These are phyloP conservation scores for Myrmecophaga tridactyla DNA, from an alignment of 2,113 vertebrate species.

Conservation along the genomic window DNA sequence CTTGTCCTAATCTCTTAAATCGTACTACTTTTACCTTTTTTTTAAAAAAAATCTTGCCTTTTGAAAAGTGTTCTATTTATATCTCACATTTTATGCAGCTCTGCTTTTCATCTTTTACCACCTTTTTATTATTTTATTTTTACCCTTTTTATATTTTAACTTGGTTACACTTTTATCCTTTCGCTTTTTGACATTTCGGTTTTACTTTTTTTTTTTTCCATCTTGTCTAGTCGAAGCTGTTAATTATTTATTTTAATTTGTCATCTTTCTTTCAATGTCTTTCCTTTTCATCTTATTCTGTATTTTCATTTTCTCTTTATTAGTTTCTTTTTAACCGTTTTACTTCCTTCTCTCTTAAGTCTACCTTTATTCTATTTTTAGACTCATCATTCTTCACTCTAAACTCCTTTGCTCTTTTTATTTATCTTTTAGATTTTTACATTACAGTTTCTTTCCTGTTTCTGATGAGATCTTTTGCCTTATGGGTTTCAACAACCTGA, in stretches of 20 bases:
- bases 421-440: neutral
- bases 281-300: slow-evolving; percentile 42
- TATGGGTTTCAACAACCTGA: neutral
- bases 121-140: slow-evolving; percentile 78
- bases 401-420: neutral
- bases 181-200: slow-evolving; percentile 65
- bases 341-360: slow-evolving; percentile 10
- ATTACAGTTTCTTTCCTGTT: neutral
- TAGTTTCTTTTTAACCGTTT: slow-evolving; percentile 48
- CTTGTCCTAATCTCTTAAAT: slow-evolving; percentile 39
- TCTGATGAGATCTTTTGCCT: neutral
- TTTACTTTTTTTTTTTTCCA: slow-evolving; percentile 66
- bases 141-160: slow-evolving; percentile 72
- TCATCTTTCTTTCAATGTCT: slow-evolving; percentile 33
- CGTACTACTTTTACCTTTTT: slow-evolving; percentile 16
- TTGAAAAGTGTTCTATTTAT: slow-evolving; percentile 71
- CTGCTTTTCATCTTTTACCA: slow-evolving; percentile 72
- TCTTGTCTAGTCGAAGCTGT: slow-evolving; percentile 56
- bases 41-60: slow-evolving; percentile 40
- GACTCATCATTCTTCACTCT: neutral
- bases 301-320: slow-evolving; percentile 43
- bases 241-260: slow-evolving; percentile 73
- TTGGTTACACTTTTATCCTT: slow-evolving; percentile 68
- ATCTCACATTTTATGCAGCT: slow-evolving; percentile 61
- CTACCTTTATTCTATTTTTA: slow-evolving; percentile 49